phyloP scores from a whole-genome alignment of 2,888 invertebrate species.

The Fabriciana adippe region DNA sequence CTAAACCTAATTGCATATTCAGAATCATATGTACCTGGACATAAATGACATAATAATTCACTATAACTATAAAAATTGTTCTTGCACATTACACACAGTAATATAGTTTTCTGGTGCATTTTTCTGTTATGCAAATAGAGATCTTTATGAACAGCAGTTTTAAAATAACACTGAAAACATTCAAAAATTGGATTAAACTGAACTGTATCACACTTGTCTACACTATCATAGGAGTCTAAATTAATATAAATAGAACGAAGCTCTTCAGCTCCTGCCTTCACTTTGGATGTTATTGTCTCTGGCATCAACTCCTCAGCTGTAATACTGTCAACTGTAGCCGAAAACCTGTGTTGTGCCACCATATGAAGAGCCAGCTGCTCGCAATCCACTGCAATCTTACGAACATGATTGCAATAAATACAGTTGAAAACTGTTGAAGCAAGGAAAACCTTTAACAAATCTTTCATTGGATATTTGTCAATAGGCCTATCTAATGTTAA shows the following conservation, averaged over 20 bases:
- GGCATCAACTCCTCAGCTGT: slow-evolving; percentile 88
- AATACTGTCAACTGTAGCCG: slow-evolving; percentile 89
- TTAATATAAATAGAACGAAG: slow-evolving; percentile 87
- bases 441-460: slow-evolving; percentile 88
- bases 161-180: slow-evolving; percentile 92
- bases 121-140: slow-evolving; percentile 93
- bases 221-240: slow-evolving; percentile 86
- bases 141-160: slow-evolving; percentile 90
- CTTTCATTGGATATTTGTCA: slow-evolving; percentile 87
- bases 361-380: slow-evolving; percentile 90
- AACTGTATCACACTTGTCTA: slow-evolving; percentile 78
- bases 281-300: slow-evolving; percentile 85
- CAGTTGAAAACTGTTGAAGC: slow-evolving; percentile 86
- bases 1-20: slow-evolving; percentile 87
- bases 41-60: slow-evolving; percentile 92
- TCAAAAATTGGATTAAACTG: slow-evolving; percentile 88
- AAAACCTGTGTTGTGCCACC: slow-evolving; percentile 89
- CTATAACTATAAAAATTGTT: slow-evolving; percentile 93
- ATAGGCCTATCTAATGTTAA: slow-evolving; percentile 88
- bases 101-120: slow-evolving; percentile 91
- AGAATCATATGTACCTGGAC: slow-evolving; percentile 88
- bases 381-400: slow-evolving; percentile 92
- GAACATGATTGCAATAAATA: slow-evolving; percentile 93
- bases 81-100: slow-evolving; percentile 93
- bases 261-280: slow-evolving; percentile 83